A percentile compares a stretch with the other conserved stretches of the same genome.
phyloP scores from a whole-genome alignment of 2,888 invertebrate species.

The Spilarctia lutea region DNA sequence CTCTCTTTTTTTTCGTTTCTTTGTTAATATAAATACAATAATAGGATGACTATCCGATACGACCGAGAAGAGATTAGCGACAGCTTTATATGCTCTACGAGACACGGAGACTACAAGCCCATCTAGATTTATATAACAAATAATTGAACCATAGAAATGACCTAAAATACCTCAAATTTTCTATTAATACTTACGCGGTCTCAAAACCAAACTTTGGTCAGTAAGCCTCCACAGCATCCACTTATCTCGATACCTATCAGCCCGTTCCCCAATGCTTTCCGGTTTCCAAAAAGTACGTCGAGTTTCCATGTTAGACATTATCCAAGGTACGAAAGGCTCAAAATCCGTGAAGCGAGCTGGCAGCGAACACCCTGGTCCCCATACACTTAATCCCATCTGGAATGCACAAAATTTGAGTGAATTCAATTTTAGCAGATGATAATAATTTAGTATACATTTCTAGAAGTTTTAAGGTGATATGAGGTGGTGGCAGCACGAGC shows the following conservation, averaged over 20 bases:
- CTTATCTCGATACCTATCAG: not conserved
- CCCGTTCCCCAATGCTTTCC: not conserved
- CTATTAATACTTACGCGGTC: slow-evolving; percentile 1
- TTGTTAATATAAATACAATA: no score
- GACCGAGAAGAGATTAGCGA: no score
- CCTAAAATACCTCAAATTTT: not conserved
- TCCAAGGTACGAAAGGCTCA: slow-evolving; percentile 19
- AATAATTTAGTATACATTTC: no score
- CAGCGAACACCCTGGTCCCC: slow-evolving; percentile 15
- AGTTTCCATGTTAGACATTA: slow-evolving; percentile 4
- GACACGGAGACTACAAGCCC: no score
- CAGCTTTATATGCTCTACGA: no score
- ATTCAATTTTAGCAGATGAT: not conserved
- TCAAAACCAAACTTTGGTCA: slow-evolving; percentile 5
- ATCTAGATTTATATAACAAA: no score
- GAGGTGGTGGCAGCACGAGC: no score
- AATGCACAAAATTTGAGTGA: not conserved
- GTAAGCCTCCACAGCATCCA: slow-evolving; percentile 9
- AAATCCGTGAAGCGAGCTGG: slow-evolving; percentile 16
- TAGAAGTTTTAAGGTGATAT: no score
- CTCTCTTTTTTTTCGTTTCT: no score
- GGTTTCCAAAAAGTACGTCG: not conserved
- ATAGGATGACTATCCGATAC: no score
- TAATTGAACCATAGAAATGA: no score
- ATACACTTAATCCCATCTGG: slow-evolving; percentile 18